Evolutionary conservation across 2,797 vertebrate species (phyloP).

Genomic region (Gymnodraco acuticeps): DNA sequence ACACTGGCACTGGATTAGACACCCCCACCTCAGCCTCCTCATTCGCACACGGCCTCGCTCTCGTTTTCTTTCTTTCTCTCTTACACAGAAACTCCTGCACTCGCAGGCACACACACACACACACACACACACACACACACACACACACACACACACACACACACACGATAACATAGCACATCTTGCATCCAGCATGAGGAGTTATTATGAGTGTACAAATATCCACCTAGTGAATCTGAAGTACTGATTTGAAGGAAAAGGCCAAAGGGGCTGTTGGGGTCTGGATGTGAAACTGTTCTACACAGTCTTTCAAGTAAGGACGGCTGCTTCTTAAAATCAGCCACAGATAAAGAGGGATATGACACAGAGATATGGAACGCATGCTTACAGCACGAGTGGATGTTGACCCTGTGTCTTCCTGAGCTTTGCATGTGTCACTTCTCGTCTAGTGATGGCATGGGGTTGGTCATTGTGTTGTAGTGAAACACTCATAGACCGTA

Average conservation of each 20-base stretch:
- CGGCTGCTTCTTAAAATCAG: conserved; percentile 63
- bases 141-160: neutral
- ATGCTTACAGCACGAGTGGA: conserved; percentile 20
- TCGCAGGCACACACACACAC: neutral
- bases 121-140: neutral
- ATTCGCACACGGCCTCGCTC: conserved; percentile 53
- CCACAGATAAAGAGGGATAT: conserved; percentile 22
- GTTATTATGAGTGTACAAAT: too few species aligned
- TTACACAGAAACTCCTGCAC: conserved; percentile 13
- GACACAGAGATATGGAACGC: conserved; percentile 15
- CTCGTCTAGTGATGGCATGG: conserved; percentile 13
- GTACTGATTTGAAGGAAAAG: conserved; percentile 82
- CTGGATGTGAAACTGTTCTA: conserved; percentile 40
- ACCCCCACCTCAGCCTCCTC: conserved; percentile 84
- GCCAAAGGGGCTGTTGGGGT: conserved; percentile 71
- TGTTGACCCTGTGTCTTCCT: conserved; percentile 46
- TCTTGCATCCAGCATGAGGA: conserved; percentile 39
- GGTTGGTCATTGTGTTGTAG: conserved; percentile 21
- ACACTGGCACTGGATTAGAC: conserved; percentile 99
- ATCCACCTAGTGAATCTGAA: conserved; percentile 84
- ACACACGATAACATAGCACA: conserved; percentile 29
- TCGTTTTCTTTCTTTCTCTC: conserved; percentile 35
- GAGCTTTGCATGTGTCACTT: conserved; percentile 38
- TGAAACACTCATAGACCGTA: conserved; percentile 14
- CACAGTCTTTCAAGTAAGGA: conserved; percentile 27